These are phyloP conservation scores for Coremacera marginata DNA, from an alignment of 2,888 invertebrate genomes.

Conservation along the genomic window DNA sequence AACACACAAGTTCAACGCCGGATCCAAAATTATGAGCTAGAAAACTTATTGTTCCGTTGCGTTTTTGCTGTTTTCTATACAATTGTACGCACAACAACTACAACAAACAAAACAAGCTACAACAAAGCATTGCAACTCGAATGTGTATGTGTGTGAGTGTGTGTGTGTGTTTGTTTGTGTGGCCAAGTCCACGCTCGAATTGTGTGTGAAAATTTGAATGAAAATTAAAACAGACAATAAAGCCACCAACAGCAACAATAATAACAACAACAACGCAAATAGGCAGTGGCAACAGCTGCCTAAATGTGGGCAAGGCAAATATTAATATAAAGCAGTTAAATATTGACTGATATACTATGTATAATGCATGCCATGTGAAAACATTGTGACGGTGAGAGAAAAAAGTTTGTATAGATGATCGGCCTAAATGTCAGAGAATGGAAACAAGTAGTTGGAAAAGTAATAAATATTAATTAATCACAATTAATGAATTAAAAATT, in stretches of 20 bases:
- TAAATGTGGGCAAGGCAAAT: slow-evolving; percentile 38
- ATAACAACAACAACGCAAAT: neutral
- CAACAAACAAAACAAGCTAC: neutral
- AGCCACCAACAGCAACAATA: neutral
- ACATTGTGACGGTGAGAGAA: no score
- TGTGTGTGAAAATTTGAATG: neutral
- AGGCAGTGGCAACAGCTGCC: slow-evolving; percentile 7
- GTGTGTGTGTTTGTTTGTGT: neutral
- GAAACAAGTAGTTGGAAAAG: no score
- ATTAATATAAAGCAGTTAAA: neutral
- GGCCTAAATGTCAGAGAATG: no score
- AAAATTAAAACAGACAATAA: slow-evolving; percentile 7
- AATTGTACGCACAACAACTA: no score
- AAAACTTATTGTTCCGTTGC: neutral
- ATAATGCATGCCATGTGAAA: no score
- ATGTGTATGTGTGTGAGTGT: neutral
- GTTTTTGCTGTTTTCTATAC: no score
- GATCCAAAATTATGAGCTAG: slow-evolving; percentile 2
- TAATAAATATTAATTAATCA: no score
- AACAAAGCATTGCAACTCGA: neutral
- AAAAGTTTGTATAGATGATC: no score
- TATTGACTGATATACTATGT: no score
- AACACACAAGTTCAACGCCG: neutral
- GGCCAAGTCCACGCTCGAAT: neutral
- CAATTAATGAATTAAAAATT: no score